phyloP scores from a whole-genome alignment of 2,888 invertebrate species.

The Pandemis corylana region DNA sequence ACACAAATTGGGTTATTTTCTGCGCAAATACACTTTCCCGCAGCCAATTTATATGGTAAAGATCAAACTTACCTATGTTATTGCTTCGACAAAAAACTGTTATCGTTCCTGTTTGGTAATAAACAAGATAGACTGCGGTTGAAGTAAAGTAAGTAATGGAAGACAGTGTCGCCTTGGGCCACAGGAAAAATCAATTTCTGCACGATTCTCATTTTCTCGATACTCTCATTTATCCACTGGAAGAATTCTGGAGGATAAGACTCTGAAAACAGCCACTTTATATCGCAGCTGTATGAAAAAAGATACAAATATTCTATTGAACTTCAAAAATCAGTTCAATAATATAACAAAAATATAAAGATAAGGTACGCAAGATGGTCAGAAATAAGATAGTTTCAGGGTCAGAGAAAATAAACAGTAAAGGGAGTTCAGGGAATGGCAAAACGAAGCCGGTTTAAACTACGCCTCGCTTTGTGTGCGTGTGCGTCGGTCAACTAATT shows the following conservation, averaged over 20 bases:
- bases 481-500: no score
- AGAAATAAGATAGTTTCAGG: no score
- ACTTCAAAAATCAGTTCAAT: no score
- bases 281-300: conserved; percentile 7
- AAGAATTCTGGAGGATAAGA: conserved; percentile 53
- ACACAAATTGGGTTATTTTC: conserved; percentile 38
- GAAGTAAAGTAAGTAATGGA: conserved; percentile 61
- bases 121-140: conserved; percentile 50
- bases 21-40: conserved; percentile 19
- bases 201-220: conserved; percentile 64
- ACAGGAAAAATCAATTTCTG: conserved; percentile 71
- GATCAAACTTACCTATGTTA: conserved; percentile 38
- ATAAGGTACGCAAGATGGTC: no score
- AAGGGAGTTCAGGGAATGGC: no score
- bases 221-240: conserved; percentile 56
- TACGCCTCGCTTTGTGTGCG: no score
- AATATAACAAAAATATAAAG: no score
- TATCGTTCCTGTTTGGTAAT: conserved; percentile 47
- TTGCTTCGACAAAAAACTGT: conserved; percentile 39
- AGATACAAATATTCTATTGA: no score
- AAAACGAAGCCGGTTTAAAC: no score
- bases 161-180: conserved; percentile 60
- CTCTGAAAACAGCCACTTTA: conserved; percentile 46
- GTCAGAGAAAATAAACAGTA: no score
- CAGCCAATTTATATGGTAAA: conserved; percentile 40